phyloP scores from a whole-genome alignment of 2,888 invertebrate species.

The Ornithoptera priamus region DNA sequence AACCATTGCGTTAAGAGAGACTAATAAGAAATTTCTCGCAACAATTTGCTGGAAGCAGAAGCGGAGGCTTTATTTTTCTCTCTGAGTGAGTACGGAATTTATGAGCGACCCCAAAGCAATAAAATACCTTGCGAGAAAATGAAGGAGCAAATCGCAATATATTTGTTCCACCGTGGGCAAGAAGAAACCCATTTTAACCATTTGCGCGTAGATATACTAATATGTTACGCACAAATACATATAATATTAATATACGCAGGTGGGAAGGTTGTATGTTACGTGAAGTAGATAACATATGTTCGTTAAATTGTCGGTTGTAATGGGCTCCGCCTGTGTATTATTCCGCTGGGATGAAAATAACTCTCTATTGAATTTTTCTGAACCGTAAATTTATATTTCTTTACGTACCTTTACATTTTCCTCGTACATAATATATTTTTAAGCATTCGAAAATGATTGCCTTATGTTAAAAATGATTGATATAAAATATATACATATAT shows the following conservation, averaged over 20 bases:
- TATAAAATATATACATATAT: not conserved
- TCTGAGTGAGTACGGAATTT: constrained; percentile 75
- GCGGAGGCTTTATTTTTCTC: constrained; percentile 73
- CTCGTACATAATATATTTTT: not conserved
- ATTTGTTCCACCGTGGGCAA: constrained; percentile 74
- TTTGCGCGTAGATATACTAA: constrained; percentile 65
- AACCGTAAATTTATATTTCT: constrained; percentile 5
- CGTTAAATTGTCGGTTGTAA: constrained; percentile 25
- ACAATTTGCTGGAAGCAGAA: constrained; percentile 64
- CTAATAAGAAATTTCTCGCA: constrained; percentile 70
- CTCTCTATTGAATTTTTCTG: constrained; percentile 22
- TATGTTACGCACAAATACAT: constrained; percentile 40
- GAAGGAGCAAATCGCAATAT: constrained; percentile 79
- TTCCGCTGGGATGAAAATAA: constrained; percentile 21
- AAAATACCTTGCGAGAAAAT: constrained; percentile 79
- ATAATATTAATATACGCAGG: constrained; percentile 29
- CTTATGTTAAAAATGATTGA: not conserved
- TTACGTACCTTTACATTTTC: not conserved
- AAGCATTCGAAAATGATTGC: not conserved
- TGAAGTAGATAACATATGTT: constrained; percentile 44
- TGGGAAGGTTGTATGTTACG: constrained; percentile 47
- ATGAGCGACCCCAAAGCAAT: constrained; percentile 76
- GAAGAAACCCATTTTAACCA: constrained; percentile 67
- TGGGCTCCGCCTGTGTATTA: constrained; percentile 17
- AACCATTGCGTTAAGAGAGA: constrained; percentile 51